A percentile compares a stretch with the other conserved stretches of the same genome.
phyloP scores from a whole-genome alignment of 37 sponge, comb jelly and placozoan genomes.

The Oopsacas minuta region DNA sequence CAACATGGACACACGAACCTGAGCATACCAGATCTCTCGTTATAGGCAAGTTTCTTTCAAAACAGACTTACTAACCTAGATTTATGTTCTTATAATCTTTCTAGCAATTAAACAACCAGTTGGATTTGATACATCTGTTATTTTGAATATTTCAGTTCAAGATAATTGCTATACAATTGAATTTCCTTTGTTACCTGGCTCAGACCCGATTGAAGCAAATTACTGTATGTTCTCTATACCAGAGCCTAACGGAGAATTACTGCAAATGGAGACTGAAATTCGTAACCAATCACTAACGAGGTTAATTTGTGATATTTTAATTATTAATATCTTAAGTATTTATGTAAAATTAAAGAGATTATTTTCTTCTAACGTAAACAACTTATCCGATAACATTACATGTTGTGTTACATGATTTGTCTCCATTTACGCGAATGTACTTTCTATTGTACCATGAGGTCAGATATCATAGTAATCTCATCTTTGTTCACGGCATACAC shows the following conservation, averaged over 20 bases:
- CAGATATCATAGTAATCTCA: too few species aligned
- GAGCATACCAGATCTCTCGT: not conserved
- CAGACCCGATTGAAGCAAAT: not conserved
- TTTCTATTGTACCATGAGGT: too few species aligned
- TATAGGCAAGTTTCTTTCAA: not conserved
- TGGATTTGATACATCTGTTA: not conserved
- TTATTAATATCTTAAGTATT: too few species aligned
- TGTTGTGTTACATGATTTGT: too few species aligned
- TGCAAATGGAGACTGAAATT: not conserved
- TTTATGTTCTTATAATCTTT: not conserved
- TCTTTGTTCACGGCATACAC: too few species aligned
- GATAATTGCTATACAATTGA: constrained; percentile 9
- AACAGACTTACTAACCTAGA: not conserved
- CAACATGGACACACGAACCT: not conserved
- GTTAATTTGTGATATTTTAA: too few species aligned
- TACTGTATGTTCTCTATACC: not conserved
- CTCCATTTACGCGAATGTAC: too few species aligned
- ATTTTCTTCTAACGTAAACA: too few species aligned
- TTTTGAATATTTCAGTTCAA: not conserved
- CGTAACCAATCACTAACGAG: not conserved
- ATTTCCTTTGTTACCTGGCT: not conserved
- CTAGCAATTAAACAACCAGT: not conserved
- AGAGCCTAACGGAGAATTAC: not conserved
- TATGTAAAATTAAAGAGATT: too few species aligned
- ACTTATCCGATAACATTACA: too few species aligned